phyloP scores from a whole-genome alignment of 2,113 vertebrate species.

The Psilopsiagon aymara region DNA sequence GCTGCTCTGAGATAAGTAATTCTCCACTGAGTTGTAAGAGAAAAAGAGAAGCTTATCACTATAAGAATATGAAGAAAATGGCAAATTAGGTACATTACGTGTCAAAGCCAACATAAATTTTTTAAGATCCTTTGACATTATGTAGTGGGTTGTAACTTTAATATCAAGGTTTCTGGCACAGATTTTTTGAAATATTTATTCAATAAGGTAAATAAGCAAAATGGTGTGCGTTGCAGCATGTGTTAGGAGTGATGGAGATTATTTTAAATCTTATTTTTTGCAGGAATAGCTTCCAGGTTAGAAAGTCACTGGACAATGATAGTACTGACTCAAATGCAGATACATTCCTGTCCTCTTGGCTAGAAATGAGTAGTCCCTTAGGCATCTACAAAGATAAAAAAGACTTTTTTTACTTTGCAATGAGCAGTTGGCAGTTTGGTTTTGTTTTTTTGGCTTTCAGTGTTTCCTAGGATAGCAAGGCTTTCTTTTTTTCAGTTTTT shows the following conservation, averaged over 20 bases:
- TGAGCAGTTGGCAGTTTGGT: background rate
- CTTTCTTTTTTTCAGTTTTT: background rate
- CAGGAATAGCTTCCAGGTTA: background rate
- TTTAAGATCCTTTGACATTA: background rate
- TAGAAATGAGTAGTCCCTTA: background rate
- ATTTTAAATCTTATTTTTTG: background rate
- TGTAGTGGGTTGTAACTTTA: background rate
- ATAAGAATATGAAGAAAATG: background rate
- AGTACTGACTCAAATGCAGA: background rate
- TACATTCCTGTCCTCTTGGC: background rate
- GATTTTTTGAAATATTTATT: background rate
- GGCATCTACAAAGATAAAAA: background rate
- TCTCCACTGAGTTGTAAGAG: background rate
- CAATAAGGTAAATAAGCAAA: background rate
- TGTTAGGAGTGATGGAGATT: background rate
- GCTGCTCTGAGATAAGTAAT: background rate
- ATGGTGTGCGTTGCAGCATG: background rate
- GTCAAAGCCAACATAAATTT: background rate
- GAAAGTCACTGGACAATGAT: background rate
- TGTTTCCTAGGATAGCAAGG: background rate
- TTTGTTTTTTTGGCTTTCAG: background rate
- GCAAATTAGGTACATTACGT: background rate
- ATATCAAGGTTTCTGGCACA: background rate
- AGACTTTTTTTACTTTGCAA: background rate
- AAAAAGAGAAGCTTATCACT: background rate